Evolutionary conservation across 30 jellyfish, hydroid and myxozoan species (phyloP), one percentile per base, ranked within the genome.

Genomic region (Sanderia malayensis): DNA sequence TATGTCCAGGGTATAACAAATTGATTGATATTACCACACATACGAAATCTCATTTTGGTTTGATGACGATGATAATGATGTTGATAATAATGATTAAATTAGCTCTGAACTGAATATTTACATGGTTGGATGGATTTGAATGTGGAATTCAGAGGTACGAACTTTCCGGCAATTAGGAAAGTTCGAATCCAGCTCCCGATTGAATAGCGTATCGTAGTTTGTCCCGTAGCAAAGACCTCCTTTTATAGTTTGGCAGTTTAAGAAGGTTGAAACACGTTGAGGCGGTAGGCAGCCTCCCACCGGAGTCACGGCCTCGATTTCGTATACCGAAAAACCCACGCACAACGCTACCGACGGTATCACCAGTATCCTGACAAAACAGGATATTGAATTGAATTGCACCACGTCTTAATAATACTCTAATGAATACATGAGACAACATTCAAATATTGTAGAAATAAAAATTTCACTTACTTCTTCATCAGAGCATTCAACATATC

Each of bases 141-240:
- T n/a, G n/a, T n/a, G n/a, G n/a, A n/a, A n/a, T n/a, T n/a, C n/a
- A n/a, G n/a, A n/a, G n/a, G n/a, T n/a, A n/a, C n/a, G n/a, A n/a
- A n/a, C n/a, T n/a, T 2, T 15, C 76, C 61, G 46, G 58, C 4
- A 28, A 64, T 33, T 69, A 92, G 1, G 98, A 92, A 3, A 92
- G 66, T 68, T 92, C 98, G 45, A 92, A 92, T 33, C 98, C 98
- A n/a, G 98, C 93, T 0, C 96, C 98, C 1, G 96, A 84, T 31
- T 85, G 57, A 13, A 92, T 80, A 18, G 98, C 96, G 69, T 92
- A 92, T 1, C 89, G 92, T 4, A 92, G 77, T 58, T 92, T 92
- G 4, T 92, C 98, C 25, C 95, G 88, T 19, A 92, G 77, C 28
- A 70, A 61, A 25, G 84, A 70, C 49, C 85, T 92, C 84, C 73